A percentile compares a stretch with the other conserved stretches of the same genome.
These are phyloP conservation scores for Acrobasis repandana DNA, from an alignment of 2,888 invertebrate species.

Conservation along the genomic window DNA sequence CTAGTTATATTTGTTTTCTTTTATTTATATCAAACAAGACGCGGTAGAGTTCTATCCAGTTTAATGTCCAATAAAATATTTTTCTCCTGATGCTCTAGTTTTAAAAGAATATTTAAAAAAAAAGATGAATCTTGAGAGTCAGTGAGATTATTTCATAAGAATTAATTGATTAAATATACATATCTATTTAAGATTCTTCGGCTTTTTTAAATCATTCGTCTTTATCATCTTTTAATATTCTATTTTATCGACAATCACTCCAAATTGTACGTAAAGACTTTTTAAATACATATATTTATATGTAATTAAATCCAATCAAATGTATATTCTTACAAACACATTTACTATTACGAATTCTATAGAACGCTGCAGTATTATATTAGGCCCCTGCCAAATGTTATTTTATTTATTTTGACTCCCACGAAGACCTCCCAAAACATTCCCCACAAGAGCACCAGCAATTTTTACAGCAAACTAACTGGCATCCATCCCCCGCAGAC, in stretches of 20 bases:
- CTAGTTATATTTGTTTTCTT: too few relatives aligned
- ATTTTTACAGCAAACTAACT: constrained; percentile 46
- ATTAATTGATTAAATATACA: too few relatives aligned
- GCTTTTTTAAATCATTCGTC: background rate
- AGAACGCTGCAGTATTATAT: constrained; percentile 3
- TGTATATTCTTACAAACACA: background rate
- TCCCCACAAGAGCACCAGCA: constrained; percentile 24
- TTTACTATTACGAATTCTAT: background rate
- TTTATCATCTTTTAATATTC: background rate
- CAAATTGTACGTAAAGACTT: too few relatives aligned
- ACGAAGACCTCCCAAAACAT: constrained; percentile 16
- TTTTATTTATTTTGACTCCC: constrained; percentile 8
- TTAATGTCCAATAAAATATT: too few relatives aligned
- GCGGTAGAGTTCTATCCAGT: too few relatives aligned
- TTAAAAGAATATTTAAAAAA: too few relatives aligned
- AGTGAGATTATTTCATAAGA: too few relatives aligned
- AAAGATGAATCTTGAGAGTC: too few relatives aligned
- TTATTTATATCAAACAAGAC: too few relatives aligned
- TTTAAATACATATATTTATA: too few relatives aligned
- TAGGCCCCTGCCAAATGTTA: background rate
- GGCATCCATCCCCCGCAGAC: constrained; percentile 63
- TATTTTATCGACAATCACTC: background rate
- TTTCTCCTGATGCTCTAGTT: too few relatives aligned
- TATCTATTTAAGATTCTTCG: too few relatives aligned
- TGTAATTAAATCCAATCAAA: background rate